Evolutionary conservation across 2,888 invertebrate species (phyloP).

Genomic region (Tiliacea citrago): DNA sequence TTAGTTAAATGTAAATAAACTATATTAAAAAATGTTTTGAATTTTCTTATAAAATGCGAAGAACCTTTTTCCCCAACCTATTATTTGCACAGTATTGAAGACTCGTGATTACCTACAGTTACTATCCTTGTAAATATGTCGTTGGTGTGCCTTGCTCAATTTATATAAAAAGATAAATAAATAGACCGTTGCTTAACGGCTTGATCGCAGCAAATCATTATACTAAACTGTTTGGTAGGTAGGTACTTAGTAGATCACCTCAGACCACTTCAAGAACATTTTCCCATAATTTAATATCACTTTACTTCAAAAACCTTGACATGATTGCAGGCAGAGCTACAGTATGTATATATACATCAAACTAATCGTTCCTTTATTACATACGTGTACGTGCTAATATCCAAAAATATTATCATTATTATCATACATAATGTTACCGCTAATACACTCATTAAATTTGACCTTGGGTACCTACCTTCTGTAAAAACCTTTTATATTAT

Average conservation of each 20-base stretch:
- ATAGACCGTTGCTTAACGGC: not conserved
- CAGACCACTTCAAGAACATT: conserved; percentile 8
- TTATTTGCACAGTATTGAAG: too few relatives aligned
- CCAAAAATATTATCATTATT: conserved; percentile 51
- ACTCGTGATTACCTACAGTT: too few relatives aligned
- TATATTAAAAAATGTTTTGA: too few relatives aligned
- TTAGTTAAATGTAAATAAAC: too few relatives aligned
- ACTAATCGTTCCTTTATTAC: conserved; percentile 37
- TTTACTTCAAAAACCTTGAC: conserved; percentile 51
- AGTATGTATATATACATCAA: conserved; percentile 15
- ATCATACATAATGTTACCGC: conserved; percentile 24
- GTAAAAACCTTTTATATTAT: not conserved
- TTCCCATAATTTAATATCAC: conserved; percentile 43
- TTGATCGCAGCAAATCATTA: not conserved
- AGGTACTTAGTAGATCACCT: not conserved
- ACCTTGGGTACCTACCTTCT: conserved; percentile 44
- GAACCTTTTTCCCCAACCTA: too few relatives aligned
- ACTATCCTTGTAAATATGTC: too few relatives aligned
- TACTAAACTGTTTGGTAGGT: not conserved
- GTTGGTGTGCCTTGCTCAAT: too few relatives aligned
- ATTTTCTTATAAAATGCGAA: too few relatives aligned
- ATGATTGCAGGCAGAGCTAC: conserved; percentile 21
- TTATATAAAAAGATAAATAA: too few relatives aligned
- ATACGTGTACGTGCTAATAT: conserved; percentile 49
- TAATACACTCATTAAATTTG: conserved; percentile 48